Conservation (phyloP, 1,140 invertebrate species). For the Psilanteris sp. region DNA sequence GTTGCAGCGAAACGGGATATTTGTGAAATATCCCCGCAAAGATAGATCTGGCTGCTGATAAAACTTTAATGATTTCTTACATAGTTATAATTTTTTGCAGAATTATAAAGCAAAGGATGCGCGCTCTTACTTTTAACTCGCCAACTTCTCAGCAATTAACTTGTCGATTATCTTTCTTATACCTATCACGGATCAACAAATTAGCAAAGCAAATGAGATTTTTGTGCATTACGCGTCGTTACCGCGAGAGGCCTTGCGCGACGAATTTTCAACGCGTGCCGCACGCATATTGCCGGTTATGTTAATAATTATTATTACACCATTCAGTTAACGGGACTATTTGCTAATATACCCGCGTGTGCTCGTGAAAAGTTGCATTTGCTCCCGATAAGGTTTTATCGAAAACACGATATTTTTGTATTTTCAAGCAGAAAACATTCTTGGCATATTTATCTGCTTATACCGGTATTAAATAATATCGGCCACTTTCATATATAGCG, state of each 20-base stretch:
- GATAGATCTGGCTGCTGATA: constrained; percentile 7
- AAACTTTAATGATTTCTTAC: constrained; percentile 24
- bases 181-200: constrained; percentile 35
- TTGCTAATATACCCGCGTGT: constrained; percentile 21
- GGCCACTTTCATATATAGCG: no score
- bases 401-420: no score
- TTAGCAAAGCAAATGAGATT: constrained; percentile 62
- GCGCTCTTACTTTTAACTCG: constrained; percentile 50
- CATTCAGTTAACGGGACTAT: constrained; percentile 54
- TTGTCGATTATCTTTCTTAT: constrained; percentile 48
- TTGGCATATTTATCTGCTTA: no score
- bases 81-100: constrained; percentile 36
- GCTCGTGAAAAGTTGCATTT: constrained; percentile 7
- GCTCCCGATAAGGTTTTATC: constrained; percentile 4
- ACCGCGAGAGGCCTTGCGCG: constrained; percentile 57
- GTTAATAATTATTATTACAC: constrained; percentile 63
- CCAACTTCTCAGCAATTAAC: constrained; percentile 31
- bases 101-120: constrained; percentile 17
- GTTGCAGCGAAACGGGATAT: constrained; percentile 24
- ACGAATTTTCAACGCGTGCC: constrained; percentile 63
- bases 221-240: constrained; percentile 58
- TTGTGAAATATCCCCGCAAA: not conserved
- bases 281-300: constrained; percentile 57
- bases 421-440: no score
- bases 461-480: no score